phyloP scores from a whole-genome alignment of 2,113 vertebrate genomes.

The Tupaia chinensis region DNA sequence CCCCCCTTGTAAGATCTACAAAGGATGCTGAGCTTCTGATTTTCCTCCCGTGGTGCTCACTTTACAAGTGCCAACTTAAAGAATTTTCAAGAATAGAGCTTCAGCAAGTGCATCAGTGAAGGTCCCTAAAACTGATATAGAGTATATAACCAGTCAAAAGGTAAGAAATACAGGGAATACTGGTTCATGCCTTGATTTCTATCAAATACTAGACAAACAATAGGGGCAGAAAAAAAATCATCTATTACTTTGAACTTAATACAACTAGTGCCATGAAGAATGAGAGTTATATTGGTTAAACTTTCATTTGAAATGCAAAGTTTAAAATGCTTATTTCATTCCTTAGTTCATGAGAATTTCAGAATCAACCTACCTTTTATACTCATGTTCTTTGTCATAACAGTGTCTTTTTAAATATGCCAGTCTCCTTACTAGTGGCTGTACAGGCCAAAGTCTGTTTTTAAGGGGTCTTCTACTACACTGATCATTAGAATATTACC shows the following conservation, averaged over 20 bases:
- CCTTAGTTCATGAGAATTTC: neutral
- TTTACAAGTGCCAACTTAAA: neutral
- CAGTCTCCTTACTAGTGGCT: neutral
- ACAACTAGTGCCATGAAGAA: neutral
- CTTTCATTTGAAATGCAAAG: conserved; percentile 15
- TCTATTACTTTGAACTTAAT: neutral
- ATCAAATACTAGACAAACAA: conserved; percentile 28
- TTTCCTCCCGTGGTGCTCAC: neutral
- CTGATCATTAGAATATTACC: neutral
- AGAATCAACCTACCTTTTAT: neutral
- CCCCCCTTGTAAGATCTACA: neutral
- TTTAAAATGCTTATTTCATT: conserved; percentile 5
- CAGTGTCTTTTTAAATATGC: neutral
- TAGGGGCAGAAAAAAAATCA: neutral
- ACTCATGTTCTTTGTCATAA: neutral
- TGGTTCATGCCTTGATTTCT: neutral
- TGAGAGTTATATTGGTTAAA: neutral
- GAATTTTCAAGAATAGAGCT: conserved; percentile 44
- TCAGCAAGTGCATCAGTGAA: neutral
- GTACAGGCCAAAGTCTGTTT: neutral
- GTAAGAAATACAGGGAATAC: conserved; percentile 6
- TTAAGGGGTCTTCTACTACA: neutral
- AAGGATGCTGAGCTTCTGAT: neutral
- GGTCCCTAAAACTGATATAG: neutral
- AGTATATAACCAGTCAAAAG: conserved; percentile 25